Evolutionary conservation across 2,113 vertebrate species (phyloP), one percentile per base, ranked within the genome.

Genomic region (Thymallus thymallus): DNA sequence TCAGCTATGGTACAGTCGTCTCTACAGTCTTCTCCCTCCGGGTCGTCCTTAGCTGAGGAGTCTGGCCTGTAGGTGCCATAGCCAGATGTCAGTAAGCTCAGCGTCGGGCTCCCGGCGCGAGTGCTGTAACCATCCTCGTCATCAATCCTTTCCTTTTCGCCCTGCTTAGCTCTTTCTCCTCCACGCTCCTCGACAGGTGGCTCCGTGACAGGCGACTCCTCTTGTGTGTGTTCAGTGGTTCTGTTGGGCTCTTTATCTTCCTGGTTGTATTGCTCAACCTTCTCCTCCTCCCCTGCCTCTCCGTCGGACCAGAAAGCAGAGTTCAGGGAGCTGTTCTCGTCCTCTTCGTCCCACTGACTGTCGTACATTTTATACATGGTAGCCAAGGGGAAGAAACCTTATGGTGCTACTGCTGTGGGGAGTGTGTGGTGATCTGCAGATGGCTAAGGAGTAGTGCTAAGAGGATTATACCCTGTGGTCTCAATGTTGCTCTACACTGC

Each of bases 251-350:
- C 70, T 18, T 45, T 45, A 1, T 72, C 45, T 26, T 75, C 63
- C 16, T 79, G 4, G 23, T 13, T 6, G 29, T 18, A 22, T 74
- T 6, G 68, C 26, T 81, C 74, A 16, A 35, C 23, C 56, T 80
- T 74, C 26, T 79, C 77, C n/a, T 82, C 71, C 5, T 79, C 72
- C 20, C 81, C 83, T 13, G 71, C 30, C 35, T 68, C 35, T 5
- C 66, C n/a, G 32, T 91, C 90, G 9, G 89, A 91, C 90, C 90
- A 92, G 67, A 93, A 92, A 12, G 91, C 90, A 1, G 90, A 91
- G 64, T 35, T 71, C 5, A 87, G 79, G 24, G 88, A 91, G 22
- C 58, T 64, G 5, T 72, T 73, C 16, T 86, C 83, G 0, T 83
- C 79, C 0, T 74, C 82, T 4, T 74, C 51, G 1, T 89, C 84